These are phyloP conservation scores for Halichoerus grypus DNA, from an alignment of 2,113 vertebrate species.

Conservation along the genomic window DNA sequence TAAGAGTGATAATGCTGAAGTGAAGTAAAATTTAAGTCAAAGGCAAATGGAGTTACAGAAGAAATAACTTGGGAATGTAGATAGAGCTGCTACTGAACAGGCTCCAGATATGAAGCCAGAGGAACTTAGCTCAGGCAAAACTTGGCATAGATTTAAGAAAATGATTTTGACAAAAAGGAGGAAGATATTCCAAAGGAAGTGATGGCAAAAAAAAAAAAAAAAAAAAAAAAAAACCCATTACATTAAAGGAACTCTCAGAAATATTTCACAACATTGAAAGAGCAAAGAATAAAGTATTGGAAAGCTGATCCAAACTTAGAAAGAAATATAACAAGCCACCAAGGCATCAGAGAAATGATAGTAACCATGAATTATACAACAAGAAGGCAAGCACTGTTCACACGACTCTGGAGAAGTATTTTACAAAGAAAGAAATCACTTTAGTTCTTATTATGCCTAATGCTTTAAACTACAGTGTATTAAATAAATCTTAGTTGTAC, in stretches of 20 bases:
- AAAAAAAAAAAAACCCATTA: neutral
- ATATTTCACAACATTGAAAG: neutral
- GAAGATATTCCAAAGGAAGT: neutral
- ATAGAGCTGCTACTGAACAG: rapidly evolving
- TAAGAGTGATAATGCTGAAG: neutral
- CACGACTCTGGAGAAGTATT: neutral
- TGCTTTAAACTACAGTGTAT: neutral
- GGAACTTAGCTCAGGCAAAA: neutral
- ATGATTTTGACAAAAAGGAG: rapidly evolving
- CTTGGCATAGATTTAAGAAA: neutral
- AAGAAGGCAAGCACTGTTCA: neutral
- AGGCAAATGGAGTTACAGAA: neutral
- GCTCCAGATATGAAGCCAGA: neutral
- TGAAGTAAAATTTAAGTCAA: neutral
- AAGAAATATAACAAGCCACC: neutral
- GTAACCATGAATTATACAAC: neutral
- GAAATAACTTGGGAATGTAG: neutral
- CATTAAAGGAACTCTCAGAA: neutral
- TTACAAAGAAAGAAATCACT: neutral
- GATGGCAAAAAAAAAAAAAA: neutral
- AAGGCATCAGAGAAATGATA: neutral
- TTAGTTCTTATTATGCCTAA: neutral
- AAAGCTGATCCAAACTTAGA: neutral
- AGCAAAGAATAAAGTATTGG: neutral
- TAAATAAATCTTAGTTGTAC: neutral